A percentile compares a stretch with the other conserved stretches of the same genome.
These are phyloP conservation scores for Melanogrammus aeglefinus DNA, from an alignment of 2,797 vertebrate species.

Conservation along the genomic window DNA sequence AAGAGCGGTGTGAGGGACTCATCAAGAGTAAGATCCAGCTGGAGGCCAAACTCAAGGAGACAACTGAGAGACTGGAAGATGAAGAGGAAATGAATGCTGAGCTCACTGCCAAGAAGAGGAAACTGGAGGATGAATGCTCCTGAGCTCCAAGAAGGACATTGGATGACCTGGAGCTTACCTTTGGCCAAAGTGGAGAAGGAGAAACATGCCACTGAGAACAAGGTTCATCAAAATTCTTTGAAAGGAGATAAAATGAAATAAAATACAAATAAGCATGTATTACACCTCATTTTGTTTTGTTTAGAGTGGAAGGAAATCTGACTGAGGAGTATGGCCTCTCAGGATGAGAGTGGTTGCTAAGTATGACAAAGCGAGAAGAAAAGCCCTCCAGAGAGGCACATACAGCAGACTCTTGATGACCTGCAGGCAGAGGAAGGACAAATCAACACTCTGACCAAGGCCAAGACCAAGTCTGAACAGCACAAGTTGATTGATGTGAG, in stretches of 20 bases:
- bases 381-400: too few relatives aligned
- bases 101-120: constrained; percentile 69
- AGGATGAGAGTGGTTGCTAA: too few relatives aligned
- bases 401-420: too few relatives aligned
- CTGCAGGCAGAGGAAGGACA: too few relatives aligned
- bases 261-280: neutral
- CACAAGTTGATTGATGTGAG: too few relatives aligned
- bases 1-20: constrained; percentile 60
- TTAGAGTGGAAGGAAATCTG: too few relatives aligned
- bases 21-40: constrained; percentile 71
- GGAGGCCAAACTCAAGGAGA: constrained; percentile 81
- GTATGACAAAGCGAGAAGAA: too few relatives aligned
- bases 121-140: constrained; percentile 82
- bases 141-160: constrained; percentile 81
- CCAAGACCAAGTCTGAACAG: too few relatives aligned
- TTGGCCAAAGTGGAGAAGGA: constrained; percentile 81
- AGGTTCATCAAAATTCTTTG: constrained; percentile 55
- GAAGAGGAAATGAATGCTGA: constrained; percentile 84
- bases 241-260: neutral
- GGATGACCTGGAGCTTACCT: constrained; percentile 80
- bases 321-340: too few relatives aligned
- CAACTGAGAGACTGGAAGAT: constrained; percentile 79
- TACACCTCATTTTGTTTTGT: neutral
- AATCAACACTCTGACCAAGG: too few relatives aligned
- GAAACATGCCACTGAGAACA: constrained; percentile 82